A percentile compares a stretch with the other conserved stretches of the same genome.
Conservation (phyloP, 2,888 invertebrate genomes). For the Lysandra coridon region DNA sequence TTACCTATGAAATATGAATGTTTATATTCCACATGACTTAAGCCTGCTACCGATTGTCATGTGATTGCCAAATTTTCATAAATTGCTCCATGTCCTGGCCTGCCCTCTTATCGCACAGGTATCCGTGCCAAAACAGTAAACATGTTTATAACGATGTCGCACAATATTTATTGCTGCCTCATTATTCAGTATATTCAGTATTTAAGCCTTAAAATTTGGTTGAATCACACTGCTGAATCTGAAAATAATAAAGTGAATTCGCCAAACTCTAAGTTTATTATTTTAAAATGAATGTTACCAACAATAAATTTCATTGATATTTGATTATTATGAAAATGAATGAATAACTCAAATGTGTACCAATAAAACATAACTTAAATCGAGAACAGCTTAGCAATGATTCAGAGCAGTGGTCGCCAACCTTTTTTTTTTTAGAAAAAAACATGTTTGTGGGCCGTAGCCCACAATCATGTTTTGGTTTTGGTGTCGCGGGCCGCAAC, state of each 20-base stretch:
- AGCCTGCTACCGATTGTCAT: not conserved
- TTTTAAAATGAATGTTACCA: not conserved
- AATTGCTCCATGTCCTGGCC: not conserved
- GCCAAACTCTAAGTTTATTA: not conserved
- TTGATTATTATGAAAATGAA: not conserved
- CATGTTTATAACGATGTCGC: slow-evolving; percentile 17
- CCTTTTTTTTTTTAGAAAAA: no score
- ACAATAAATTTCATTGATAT: not conserved
- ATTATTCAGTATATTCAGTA: not conserved
- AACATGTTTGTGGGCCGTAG: no score
- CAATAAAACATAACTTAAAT: not conserved
- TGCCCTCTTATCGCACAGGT: not conserved
- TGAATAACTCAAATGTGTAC: not conserved
- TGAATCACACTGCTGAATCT: not conserved
- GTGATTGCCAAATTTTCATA: slow-evolving; percentile 4
- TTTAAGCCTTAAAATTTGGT: not conserved
- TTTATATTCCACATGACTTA: not conserved
- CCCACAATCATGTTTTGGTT: no score
- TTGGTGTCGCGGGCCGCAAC: no score
- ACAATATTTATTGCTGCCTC: not conserved
- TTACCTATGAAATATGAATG: not conserved
- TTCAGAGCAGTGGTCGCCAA: not conserved
- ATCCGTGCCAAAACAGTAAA: slow-evolving; percentile 16
- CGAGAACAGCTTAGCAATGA: not conserved
- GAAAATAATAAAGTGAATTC: not conserved